phyloP scores from a whole-genome alignment of 2,797 vertebrate genomes.

The Calcarius lapponicus region DNA sequence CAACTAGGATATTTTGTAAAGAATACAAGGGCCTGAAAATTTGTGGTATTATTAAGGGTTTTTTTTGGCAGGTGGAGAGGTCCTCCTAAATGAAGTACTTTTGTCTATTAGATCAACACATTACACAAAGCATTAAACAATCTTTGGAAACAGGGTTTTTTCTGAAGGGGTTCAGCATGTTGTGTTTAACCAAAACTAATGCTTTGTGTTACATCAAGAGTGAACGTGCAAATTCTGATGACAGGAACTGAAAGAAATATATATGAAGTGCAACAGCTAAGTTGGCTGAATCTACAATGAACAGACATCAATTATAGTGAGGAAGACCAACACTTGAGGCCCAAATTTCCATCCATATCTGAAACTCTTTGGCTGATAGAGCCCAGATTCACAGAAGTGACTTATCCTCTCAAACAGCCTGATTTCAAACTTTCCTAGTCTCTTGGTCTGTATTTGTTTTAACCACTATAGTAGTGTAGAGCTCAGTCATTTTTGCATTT shows the following conservation, averaged over 20 bases:
- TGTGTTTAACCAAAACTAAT: background rate
- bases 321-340: background rate
- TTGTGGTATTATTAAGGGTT: background rate
- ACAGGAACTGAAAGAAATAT: background rate
- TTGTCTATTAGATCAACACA: background rate
- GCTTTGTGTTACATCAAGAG: background rate
- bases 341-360: background rate
- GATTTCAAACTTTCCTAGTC: background rate
- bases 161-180: background rate
- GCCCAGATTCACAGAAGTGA: background rate
- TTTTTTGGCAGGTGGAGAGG: fast-evolving
- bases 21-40: background rate
- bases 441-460: background rate
- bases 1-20: background rate
- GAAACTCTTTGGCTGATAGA: background rate
- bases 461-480: background rate
- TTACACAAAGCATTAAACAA: background rate
- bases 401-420: background rate
- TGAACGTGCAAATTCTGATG: background rate
- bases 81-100: background rate
- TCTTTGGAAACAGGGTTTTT: background rate
- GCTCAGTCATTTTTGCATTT: background rate
- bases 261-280: background rate
- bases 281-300: background rate
- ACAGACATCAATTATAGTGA: background rate